Base-by-base conservation (phyloP, 2,113 vertebrate genomes). In the Chaetodon auriga region DNA sequence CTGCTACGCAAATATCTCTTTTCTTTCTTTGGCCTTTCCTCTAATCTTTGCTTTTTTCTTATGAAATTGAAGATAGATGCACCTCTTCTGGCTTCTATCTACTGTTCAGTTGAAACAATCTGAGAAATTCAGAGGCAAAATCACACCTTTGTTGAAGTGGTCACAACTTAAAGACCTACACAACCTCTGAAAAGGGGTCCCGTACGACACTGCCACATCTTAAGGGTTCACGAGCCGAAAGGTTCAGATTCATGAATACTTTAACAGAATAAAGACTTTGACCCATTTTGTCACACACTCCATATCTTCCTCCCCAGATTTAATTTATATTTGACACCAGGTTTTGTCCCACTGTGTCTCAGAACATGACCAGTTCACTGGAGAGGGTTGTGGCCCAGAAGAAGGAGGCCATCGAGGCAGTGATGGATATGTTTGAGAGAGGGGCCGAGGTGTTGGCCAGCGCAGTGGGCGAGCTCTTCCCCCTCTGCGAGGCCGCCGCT, bases 371-470 rank as follows among this genome's bases (percentile, higher is more conserved):
- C 16, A 92, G 71, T 68, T 84, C 92, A 2, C 61, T 96, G 85
- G 92, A 96, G 73, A 88, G 84, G 64, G 84, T 84, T 0, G 90
- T 95, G 70, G 95, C 95, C 36, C 90, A 96, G 93, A 96, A 95
- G 89, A 96, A 96, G 83, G 91, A 95, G 86, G 90, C 93, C 75
- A 96, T 96, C 9, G 94, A 96, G 86, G 93, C 93, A 0, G 87
- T 84, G 49, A 96, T 96, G 95, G 94, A 96, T 36, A 89, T 93
- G 91, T 94, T 96, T 38, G 90, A 95, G 83, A 86, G 54, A 43
- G 95, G 95, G 6, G 88, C 94, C 0, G 95, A 95, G 92, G 95
- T 95, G 62, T 2, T 96, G 87, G 95, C 95, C 68, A 95, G 93
- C 11, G 79, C 93, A 0, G 95, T 96, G 4, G 95, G 96, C 0